Conservation (phyloP, 2,113 vertebrate species). For the Epinephelus fuscoguttatus region DNA sequence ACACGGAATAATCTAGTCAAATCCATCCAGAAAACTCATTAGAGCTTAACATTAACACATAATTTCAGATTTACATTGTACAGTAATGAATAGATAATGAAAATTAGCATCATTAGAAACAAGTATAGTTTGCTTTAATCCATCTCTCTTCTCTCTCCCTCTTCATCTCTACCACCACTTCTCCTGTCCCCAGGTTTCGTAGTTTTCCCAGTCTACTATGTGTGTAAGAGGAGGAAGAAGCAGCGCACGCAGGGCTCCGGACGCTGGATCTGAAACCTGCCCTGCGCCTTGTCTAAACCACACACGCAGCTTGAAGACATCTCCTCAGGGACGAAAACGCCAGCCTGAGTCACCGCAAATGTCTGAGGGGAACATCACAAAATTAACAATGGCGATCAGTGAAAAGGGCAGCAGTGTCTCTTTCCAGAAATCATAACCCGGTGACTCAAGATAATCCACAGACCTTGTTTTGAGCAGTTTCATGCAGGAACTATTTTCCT, state of each 20-base stretch:
- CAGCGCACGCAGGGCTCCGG: constrained; percentile 87
- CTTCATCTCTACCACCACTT: not conserved
- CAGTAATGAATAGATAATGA: not conserved
- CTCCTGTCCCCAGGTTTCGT: constrained; percentile 88
- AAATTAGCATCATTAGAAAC: not conserved
- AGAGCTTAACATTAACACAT: not conserved
- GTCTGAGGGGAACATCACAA: constrained; percentile 2
- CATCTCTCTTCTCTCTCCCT: not conserved
- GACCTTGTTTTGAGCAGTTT: no score
- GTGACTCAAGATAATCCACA: no score
- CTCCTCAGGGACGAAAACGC: constrained; percentile 66
- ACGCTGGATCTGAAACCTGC: constrained; percentile 78
- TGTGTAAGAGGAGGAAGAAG: constrained; percentile 97
- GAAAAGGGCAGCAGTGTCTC: no score
- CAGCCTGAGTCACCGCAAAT: constrained; percentile 53
- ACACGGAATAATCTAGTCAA: constrained; percentile 19
- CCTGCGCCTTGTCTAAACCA: not conserved
- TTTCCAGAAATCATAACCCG: no score
- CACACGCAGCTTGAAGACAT: constrained; percentile 28
- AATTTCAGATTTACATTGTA: not conserved
- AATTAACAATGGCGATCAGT: constrained; percentile 1
- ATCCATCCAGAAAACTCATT: constrained; percentile 4
- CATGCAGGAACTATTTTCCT: no score
- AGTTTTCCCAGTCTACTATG: constrained; percentile 95
- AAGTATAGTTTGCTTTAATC: not conserved